Evolutionary conservation across 2,888 invertebrate species (phyloP), one percentile per base, ranked within the genome.

Genomic region (Apamea monoglypha): DNA sequence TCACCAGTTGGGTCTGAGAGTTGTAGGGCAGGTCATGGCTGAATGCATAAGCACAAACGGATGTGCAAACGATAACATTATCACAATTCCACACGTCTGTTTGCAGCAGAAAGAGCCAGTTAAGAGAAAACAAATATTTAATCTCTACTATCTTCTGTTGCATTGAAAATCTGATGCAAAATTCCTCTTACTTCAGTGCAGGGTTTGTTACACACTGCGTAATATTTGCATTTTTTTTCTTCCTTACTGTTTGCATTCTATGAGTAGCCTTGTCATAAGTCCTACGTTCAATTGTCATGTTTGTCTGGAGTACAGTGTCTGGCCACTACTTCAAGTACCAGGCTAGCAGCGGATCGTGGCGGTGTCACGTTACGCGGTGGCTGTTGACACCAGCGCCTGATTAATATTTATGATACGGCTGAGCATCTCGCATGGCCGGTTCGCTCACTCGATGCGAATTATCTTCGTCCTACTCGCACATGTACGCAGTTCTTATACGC

Each of bases 321-420:
- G 92, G 93, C 89, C 92, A 90, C 90, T 91, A 90, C 88, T 90
- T 90, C 90, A 91, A 95, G 96, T 95, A 96, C 95, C 95, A 96
- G 95, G 95, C 95, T 92, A 93, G 92, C 95, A 96, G 95, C 93
- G 95, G 94, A 95, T 96, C 95, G 96, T 92, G 91, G 94, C 94
- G 95, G 96, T 96, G 95, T 96, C 96, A 95, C 95, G 96, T 96
- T 96, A 96, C 97, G 96, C 96, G 95, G 96, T 96, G 97, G 97
- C 97, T 96, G 97, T 97, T 96, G 97, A 97, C 97, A 96, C 97
- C 97, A 96, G 95, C 94, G 97, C 96, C 96, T 97, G 97, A 97
- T 97, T 97, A 97, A 97, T 97, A 97, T 97, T 97, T 97, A 97
- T 97, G 97, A 97, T 97, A 96, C 95, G 95, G 93, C 95, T 95